Conservation (phyloP, 2,888 invertebrate species). For the Portevinia maculata region DNA sequence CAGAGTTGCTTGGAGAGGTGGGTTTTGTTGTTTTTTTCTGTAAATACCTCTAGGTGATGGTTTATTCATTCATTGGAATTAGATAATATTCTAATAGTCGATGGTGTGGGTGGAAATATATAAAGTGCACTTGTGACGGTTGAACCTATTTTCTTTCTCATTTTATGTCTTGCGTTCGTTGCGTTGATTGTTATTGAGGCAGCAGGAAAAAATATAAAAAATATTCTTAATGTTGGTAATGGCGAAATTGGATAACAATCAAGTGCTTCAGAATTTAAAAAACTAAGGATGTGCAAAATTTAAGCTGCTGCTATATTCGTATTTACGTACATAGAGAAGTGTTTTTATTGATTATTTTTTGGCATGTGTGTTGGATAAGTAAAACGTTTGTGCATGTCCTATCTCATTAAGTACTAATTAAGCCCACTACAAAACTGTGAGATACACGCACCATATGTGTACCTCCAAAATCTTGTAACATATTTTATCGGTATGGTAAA, state of each 20-base stretch:
- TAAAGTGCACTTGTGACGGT: constrained; percentile 44
- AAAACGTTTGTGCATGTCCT: constrained; percentile 7
- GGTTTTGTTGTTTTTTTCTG: constrained; percentile 66
- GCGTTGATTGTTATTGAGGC: constrained; percentile 5
- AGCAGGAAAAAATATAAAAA: background rate
- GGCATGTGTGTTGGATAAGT: background rate
- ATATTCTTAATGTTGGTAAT: too few species aligned
- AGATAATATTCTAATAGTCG: constrained; percentile 15
- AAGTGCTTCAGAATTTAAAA: background rate
- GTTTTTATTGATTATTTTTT: constrained; percentile 36
- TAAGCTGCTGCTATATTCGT: background rate
- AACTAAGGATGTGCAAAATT: background rate
- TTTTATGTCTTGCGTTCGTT: constrained; percentile 36
- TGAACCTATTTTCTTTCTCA: constrained; percentile 42
- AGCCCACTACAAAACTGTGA: background rate
- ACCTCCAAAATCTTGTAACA: constrained; percentile 2
- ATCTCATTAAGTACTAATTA: constrained; percentile 5
- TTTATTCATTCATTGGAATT: constrained; percentile 55
- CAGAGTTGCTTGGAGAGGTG: constrained; percentile 78
- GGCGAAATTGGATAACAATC: too few species aligned
- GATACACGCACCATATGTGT: constrained; percentile 7
- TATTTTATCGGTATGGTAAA: constrained; percentile 34
- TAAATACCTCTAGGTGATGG: constrained; percentile 20
- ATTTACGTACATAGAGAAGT: background rate
- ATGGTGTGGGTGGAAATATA: background rate